These are phyloP conservation scores for Lethocerus indicus DNA, from an alignment of 1,140 invertebrate genomes.

Conservation along the genomic window DNA sequence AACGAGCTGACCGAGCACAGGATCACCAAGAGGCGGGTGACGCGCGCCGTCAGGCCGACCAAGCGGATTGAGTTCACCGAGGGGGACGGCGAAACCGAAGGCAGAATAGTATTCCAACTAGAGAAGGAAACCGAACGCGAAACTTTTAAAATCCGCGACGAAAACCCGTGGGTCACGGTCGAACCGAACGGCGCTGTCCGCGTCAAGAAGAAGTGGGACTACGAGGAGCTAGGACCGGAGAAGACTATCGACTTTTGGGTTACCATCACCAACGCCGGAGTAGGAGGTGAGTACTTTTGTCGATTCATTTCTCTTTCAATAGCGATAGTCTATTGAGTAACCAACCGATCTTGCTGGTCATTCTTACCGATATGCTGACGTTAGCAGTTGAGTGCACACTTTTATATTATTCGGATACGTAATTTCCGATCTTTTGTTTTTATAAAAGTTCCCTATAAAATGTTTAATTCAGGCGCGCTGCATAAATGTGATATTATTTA, in stretches of 20 bases:
- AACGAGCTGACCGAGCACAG: slow-evolving; percentile 30
- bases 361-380: too few species aligned
- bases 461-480: too few species aligned
- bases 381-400: too few species aligned
- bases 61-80: slow-evolving; percentile 86
- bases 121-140: slow-evolving; percentile 84
- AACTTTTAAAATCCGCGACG: slow-evolving; percentile 82
- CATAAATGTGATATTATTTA: too few species aligned
- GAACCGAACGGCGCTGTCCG: slow-evolving; percentile 77
- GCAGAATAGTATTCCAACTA: slow-evolving; percentile 71
- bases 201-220: slow-evolving; percentile 93
- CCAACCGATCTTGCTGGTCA: too few species aligned
- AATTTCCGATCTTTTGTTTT: too few species aligned
- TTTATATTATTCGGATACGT: too few species aligned
- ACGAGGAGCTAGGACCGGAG: slow-evolving; percentile 84
- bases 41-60: slow-evolving; percentile 72
- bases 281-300: slow-evolving; percentile 45
- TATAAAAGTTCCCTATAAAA: too few species aligned
- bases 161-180: slow-evolving; percentile 86
- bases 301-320: too few species aligned
- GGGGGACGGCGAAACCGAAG: slow-evolving; percentile 73
- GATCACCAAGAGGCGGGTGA: slow-evolving; percentile 60
- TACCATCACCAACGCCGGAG: slow-evolving; percentile 75
- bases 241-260: slow-evolving; percentile 95
- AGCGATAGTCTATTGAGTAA: too few species aligned